phyloP scores from a whole-genome alignment of 2,113 vertebrate species.

The Ursus arctos region DNA sequence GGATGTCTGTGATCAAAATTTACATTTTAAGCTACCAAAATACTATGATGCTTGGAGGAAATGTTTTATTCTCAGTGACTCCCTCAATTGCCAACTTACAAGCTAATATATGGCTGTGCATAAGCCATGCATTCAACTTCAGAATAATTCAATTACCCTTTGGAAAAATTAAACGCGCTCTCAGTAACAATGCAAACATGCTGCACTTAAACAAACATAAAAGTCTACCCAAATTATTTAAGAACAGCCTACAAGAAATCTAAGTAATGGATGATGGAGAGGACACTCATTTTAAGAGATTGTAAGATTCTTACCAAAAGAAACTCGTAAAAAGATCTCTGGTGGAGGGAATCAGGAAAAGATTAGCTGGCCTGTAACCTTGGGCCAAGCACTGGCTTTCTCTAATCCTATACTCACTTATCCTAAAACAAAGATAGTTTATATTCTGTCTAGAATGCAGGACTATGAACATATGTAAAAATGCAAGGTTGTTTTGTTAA shows the following conservation, averaged over 20 bases:
- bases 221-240: slow-evolving; percentile 72
- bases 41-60: slow-evolving; percentile 61
- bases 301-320: background rate
- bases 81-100: slow-evolving; percentile 70
- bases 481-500: background rate
- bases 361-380: background rate
- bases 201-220: slow-evolving; percentile 73
- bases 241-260: slow-evolving; percentile 64
- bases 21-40: slow-evolving; percentile 70
- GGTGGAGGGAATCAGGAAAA: background rate
- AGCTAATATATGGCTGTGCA: slow-evolving; percentile 70
- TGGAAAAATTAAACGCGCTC: slow-evolving; percentile 76
- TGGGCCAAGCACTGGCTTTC: background rate
- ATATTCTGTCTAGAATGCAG: background rate
- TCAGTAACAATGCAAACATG: slow-evolving; percentile 71
- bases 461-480: background rate
- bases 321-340: background rate
- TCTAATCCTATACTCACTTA: background rate
- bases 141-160: slow-evolving; percentile 80
- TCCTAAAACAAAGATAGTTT: background rate
- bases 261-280: slow-evolving; percentile 43
- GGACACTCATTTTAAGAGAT: background rate
- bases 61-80: slow-evolving; percentile 74
- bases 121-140: slow-evolving; percentile 73
- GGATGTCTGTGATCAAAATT: slow-evolving; percentile 72